phyloP scores from a whole-genome alignment of 2,888 invertebrate species.

The Dryobotodes eremita region DNA sequence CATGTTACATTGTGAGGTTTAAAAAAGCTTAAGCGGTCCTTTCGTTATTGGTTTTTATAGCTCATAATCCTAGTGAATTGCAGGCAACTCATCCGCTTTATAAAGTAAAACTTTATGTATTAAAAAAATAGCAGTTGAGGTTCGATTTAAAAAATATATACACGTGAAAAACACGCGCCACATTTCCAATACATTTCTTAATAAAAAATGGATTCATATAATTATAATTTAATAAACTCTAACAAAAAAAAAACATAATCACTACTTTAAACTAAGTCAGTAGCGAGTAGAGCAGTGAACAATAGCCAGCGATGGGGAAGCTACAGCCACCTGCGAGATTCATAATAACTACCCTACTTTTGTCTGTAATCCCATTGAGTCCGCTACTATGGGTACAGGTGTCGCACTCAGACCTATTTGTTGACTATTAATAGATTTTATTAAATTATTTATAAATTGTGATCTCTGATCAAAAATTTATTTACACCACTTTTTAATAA shows the following conservation, averaged over 20 bases:
- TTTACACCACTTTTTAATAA: neutral
- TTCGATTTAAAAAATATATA: neutral
- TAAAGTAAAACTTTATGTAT: neutral
- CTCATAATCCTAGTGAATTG: neutral
- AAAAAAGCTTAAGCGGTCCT: neutral
- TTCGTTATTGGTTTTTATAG: neutral
- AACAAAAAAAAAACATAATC: slow-evolving; percentile 32
- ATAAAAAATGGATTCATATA: slow-evolving; percentile 8
- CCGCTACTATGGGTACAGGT: slow-evolving; percentile 54
- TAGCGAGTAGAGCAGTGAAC: slow-evolving; percentile 18
- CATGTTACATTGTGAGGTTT: neutral
- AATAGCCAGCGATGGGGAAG: slow-evolving; percentile 41
- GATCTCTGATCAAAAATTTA: neutral
- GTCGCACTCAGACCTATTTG: slow-evolving; percentile 38
- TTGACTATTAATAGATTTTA: slow-evolving; percentile 1
- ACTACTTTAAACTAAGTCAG: slow-evolving; percentile 6
- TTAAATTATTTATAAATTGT: neutral
- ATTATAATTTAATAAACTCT: slow-evolving; percentile 34
- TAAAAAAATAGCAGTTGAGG: neutral
- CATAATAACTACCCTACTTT: slow-evolving; percentile 36
- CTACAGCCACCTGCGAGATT: slow-evolving; percentile 56
- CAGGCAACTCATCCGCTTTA: neutral
- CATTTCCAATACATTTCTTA: neutral
- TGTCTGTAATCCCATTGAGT: slow-evolving; percentile 48
- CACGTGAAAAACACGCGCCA: neutral